These are phyloP conservation scores for Graphium colonna DNA, from an alignment of 2,888 invertebrate genomes.

Conservation along the genomic window DNA sequence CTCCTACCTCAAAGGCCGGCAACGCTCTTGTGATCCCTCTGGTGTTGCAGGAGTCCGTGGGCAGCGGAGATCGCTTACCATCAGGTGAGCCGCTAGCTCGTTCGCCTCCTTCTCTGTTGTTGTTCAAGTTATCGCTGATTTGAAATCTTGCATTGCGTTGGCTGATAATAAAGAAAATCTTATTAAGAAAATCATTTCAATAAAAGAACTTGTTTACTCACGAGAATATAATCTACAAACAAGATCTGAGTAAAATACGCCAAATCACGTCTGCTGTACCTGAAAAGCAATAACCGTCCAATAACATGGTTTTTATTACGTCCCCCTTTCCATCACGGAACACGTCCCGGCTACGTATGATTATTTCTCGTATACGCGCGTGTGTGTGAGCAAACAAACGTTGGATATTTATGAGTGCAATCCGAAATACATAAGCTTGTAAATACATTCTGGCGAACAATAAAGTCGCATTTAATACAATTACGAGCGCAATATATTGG, in stretches of 20 bases:
- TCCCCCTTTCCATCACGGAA: neutral
- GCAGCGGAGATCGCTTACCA: too few relatives aligned
- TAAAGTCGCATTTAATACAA: constrained; percentile 75
- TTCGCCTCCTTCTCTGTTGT: too few relatives aligned
- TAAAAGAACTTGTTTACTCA: too few relatives aligned
- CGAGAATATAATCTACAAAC: neutral
- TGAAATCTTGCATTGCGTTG: constrained; percentile 5
- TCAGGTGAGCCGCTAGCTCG: too few relatives aligned
- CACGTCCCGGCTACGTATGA: neutral
- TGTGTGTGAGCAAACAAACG: constrained; percentile 16
- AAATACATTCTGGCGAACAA: constrained; percentile 57
- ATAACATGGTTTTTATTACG: constrained; percentile 1
- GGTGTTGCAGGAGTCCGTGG: too few relatives aligned
- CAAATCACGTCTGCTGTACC: neutral
- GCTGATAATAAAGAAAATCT: constrained; percentile 13
- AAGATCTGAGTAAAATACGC: neutral
- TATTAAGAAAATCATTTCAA: neutral
- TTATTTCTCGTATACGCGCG: constrained; percentile 16
- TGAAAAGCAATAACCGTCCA: constrained; percentile 1
- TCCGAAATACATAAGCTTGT: constrained; percentile 54
- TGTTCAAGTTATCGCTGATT: too few relatives aligned
- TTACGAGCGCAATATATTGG: constrained; percentile 68
- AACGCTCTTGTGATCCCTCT: too few relatives aligned
- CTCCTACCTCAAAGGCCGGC: too few relatives aligned
- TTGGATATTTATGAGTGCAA: constrained; percentile 39